phyloP scores from a whole-genome alignment of 2,888 invertebrate species.

The Drosophila nigricruria region DNA sequence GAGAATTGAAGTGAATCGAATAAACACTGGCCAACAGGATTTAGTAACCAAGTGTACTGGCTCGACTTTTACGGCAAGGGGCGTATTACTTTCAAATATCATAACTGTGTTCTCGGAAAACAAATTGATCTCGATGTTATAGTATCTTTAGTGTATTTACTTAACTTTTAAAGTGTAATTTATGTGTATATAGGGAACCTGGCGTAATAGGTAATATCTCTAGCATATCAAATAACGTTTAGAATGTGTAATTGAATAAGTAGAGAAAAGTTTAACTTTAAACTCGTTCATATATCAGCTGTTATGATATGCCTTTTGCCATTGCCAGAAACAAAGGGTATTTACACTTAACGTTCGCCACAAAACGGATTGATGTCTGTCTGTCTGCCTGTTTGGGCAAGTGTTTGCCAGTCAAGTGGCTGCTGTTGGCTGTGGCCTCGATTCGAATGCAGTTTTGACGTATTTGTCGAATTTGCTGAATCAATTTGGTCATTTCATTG shows the following conservation, averaged over 20 bases:
- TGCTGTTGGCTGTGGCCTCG: not conserved
- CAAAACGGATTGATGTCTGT: not conserved
- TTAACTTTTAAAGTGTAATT: not conserved
- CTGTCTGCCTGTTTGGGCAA: not conserved
- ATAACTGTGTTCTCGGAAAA: not conserved
- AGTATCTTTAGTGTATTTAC: too few relatives aligned
- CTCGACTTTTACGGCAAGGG: too few relatives aligned
- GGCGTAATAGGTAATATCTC: too few relatives aligned
- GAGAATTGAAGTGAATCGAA: not conserved
- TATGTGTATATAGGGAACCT: too few relatives aligned
- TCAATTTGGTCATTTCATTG: constrained; percentile 4
- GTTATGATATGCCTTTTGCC: not conserved
- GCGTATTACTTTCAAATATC: not conserved
- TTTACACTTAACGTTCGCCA: not conserved
- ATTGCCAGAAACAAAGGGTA: not conserved
- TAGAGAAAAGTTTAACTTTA: not conserved
- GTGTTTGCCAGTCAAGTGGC: not conserved
- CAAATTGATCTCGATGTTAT: not conserved
- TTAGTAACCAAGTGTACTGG: not conserved
- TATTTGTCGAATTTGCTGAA: constrained; percentile 1
- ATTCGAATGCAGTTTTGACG: constrained; percentile 21
- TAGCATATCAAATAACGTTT: not conserved
- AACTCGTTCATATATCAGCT: not conserved
- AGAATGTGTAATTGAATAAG: not conserved
- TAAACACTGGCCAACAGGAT: not conserved